Conservation (phyloP, 1,140 invertebrate species). For the Euschistus heros region DNA sequence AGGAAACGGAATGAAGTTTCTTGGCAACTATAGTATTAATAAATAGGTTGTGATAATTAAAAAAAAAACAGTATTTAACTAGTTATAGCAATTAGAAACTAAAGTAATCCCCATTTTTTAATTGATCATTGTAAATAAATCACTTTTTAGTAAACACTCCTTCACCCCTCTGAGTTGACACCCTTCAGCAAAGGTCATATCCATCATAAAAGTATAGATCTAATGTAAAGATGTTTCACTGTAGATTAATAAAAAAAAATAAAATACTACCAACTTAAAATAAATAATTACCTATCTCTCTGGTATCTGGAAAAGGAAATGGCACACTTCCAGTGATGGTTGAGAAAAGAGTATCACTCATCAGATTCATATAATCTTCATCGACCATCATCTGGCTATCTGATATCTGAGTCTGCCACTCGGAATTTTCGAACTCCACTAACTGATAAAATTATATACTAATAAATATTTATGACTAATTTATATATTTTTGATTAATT, state of each 20-base stretch:
- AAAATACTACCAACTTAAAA: too few species aligned
- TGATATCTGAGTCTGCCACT: conserved; percentile 53
- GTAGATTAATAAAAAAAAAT: too few species aligned
- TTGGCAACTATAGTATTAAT: too few species aligned
- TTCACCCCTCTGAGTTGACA: too few species aligned
- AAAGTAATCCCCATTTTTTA: too few species aligned
- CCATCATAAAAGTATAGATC: not conserved
- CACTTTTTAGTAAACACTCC: too few species aligned
- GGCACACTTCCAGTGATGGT: conserved; percentile 78
- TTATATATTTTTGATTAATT: not conserved
- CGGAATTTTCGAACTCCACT: conserved; percentile 63
- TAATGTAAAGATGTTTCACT: not conserved
- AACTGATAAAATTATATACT: conserved; percentile 8
- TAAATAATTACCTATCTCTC: conserved; percentile 73
- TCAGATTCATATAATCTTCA: conserved; percentile 79
- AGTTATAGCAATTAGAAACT: too few species aligned
- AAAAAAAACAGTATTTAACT: too few species aligned
- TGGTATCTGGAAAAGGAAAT: conserved; percentile 90
- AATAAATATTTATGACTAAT: not conserved
- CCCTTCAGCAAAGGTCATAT: too few species aligned
- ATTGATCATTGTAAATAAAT: too few species aligned
- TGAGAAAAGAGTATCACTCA: conserved; percentile 82
- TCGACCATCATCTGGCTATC: conserved; percentile 62
- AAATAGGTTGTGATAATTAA: too few species aligned
- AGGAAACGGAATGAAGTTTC: too few species aligned